Evolutionary conservation across 2,797 vertebrate genomes (phyloP).

Genomic region (Anisognathus igniventris): DNA sequence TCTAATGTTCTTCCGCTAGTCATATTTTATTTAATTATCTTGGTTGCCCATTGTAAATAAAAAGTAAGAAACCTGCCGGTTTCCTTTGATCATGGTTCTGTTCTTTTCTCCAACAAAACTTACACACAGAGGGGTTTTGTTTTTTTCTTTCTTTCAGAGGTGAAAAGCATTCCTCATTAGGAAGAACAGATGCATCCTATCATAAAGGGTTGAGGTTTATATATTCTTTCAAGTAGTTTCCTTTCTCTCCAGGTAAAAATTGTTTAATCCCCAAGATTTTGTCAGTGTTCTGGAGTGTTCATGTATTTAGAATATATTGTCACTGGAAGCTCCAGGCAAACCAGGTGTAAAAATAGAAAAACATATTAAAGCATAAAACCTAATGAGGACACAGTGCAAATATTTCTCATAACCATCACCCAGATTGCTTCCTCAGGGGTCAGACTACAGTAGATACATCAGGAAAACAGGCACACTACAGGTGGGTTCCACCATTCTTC

Average conservation of each 20-base stretch:
- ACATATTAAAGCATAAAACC: neutral
- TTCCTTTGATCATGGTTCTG: neutral
- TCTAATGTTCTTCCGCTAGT: neutral
- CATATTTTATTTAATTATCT: neutral
- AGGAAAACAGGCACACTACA: neutral
- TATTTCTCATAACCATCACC: neutral
- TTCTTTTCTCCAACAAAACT: neutral
- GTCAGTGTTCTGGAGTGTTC: neutral
- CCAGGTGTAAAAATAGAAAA: neutral
- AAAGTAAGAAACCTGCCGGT: neutral
- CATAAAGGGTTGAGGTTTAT: neutral
- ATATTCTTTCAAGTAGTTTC: neutral
- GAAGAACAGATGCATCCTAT: neutral
- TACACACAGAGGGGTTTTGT: neutral
- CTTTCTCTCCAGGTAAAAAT: neutral
- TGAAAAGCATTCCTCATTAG: neutral
- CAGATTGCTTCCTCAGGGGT: neutral
- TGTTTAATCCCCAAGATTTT: neutral
- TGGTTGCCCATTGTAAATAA: neutral
- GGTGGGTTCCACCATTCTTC: neutral
- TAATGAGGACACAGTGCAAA: conserved; percentile 1
- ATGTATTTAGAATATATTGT: neutral
- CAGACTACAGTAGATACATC: neutral
- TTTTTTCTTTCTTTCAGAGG: neutral
- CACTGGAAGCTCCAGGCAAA: neutral